Conservation (phyloP, 2,797 vertebrate species). For the Lacerta agilis region DNA sequence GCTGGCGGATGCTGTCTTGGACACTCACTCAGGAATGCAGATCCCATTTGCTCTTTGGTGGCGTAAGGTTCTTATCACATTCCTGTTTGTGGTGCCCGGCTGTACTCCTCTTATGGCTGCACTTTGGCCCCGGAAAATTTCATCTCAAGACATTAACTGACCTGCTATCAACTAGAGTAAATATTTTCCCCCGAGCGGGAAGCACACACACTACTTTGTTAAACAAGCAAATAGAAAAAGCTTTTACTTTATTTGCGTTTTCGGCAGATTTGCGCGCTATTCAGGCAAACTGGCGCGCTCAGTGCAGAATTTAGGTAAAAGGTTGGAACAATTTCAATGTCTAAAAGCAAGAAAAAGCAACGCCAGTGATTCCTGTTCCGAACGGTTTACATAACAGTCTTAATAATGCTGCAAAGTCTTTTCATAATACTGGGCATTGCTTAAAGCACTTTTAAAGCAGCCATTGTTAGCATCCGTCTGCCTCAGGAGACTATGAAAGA, state of each 20-base stretch:
- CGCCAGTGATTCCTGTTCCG: background rate
- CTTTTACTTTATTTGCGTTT: constrained; percentile 21
- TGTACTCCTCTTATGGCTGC: background rate
- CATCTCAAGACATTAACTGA: constrained; percentile 43
- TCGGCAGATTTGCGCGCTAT: background rate
- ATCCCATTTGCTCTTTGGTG: constrained; percentile 47
- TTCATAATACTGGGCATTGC: background rate
- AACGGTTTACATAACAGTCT: background rate
- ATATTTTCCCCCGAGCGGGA: constrained; percentile 39
- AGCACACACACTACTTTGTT: background rate
- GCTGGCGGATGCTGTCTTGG: background rate
- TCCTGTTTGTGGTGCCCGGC: constrained; percentile 29
- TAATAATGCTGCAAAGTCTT: background rate
- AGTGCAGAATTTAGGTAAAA: constrained; percentile 11
- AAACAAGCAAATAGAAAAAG: constrained; percentile 26
- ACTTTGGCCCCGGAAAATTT: constrained; percentile 69
- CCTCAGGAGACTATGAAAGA: too few species aligned
- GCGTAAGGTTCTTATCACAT: constrained; percentile 53
- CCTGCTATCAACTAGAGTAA: constrained; percentile 42
- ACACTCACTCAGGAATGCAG: constrained; percentile 49
- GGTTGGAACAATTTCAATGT: background rate
- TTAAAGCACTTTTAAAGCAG: background rate
- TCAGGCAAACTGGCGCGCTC: background rate
- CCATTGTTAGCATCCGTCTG: too few species aligned
- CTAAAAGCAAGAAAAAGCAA: background rate